Evolutionary conservation across 1,140 invertebrate species (phyloP).

Genomic region (Drosophila insularis): DNA sequence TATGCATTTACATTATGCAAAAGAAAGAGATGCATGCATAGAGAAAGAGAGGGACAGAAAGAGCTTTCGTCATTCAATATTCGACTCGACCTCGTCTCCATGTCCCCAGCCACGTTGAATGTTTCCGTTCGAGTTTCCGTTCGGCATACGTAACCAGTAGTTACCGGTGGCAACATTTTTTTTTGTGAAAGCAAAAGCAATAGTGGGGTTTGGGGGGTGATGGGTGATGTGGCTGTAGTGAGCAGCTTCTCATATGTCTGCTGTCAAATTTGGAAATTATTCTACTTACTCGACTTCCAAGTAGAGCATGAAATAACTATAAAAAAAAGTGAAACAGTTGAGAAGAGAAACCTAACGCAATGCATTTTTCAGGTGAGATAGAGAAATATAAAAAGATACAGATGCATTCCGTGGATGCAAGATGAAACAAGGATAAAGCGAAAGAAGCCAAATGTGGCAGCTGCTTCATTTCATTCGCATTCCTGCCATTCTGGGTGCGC

Average conservation of each 20-base stretch:
- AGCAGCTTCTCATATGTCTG: slow-evolving; percentile 62
- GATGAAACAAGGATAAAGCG: slow-evolving; percentile 30
- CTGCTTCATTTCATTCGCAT: slow-evolving; percentile 68
- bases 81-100: slow-evolving; percentile 48
- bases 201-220: background rate
- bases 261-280: slow-evolving; percentile 79
- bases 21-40: background rate
- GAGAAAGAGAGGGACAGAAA: slow-evolving; percentile 2
- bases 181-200: background rate
- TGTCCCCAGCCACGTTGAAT: slow-evolving; percentile 50
- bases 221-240: slow-evolving; percentile 11
- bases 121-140: slow-evolving; percentile 68
- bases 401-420: slow-evolving; percentile 46
- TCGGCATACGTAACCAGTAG: slow-evolving; percentile 54
- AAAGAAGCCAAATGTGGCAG: slow-evolving; percentile 54
- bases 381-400: background rate
- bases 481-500: slow-evolving; percentile 34
- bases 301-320: slow-evolving; percentile 60
- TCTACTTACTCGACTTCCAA: slow-evolving; percentile 61
- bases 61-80: slow-evolving; percentile 62
- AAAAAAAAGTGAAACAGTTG: slow-evolving; percentile 38
- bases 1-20: slow-evolving; percentile 63
- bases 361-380: slow-evolving; percentile 30
- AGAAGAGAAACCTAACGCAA: slow-evolving; percentile 34
- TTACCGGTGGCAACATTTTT: slow-evolving; percentile 39